Conservation (phyloP, 2,797 vertebrate genomes). For the Gadopsis bispinosus region DNA sequence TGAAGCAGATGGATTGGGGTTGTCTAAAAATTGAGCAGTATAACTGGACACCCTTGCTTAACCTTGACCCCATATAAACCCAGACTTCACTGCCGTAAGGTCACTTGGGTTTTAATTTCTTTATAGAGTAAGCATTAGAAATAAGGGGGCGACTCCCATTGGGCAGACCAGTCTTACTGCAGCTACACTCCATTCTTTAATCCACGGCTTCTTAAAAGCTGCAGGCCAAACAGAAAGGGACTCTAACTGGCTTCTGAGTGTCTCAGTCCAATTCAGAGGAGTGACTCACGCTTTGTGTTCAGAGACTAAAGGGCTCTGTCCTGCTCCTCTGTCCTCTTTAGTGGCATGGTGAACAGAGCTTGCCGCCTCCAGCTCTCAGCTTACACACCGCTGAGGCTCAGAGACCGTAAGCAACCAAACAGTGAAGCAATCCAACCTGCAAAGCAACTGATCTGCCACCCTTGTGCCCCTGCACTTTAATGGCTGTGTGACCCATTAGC, state of each 20-base stretch:
- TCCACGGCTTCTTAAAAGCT: slow-evolving; percentile 59
- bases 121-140: slow-evolving; percentile 34
- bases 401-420: slow-evolving; percentile 56
- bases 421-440: slow-evolving; percentile 60
- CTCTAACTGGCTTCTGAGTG: slow-evolving; percentile 46
- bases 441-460: slow-evolving; percentile 63
- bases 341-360: slow-evolving; percentile 59
- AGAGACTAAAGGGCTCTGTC: slow-evolving; percentile 63
- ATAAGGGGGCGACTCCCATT: slow-evolving; percentile 31
- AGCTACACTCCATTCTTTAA: slow-evolving; percentile 50
- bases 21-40: slow-evolving; percentile 50
- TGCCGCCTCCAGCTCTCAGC: slow-evolving; percentile 61
- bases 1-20: slow-evolving; percentile 69
- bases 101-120: slow-evolving; percentile 49
- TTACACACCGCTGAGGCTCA: slow-evolving; percentile 47
- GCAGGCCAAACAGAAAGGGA: slow-evolving; percentile 57
- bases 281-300: slow-evolving; percentile 63
- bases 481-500: slow-evolving; percentile 71
- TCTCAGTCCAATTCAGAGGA: slow-evolving; percentile 62
- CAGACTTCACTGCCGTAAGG: slow-evolving; percentile 30
- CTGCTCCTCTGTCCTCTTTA: slow-evolving; percentile 63
- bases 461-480: slow-evolving; percentile 60
- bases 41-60: slow-evolving; percentile 56
- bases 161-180: slow-evolving; percentile 23
- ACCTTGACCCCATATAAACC: slow-evolving; percentile 69